Evolutionary conservation across 2,113 vertebrate genomes (phyloP).

Genomic region (Bambusicola thoracicus): DNA sequence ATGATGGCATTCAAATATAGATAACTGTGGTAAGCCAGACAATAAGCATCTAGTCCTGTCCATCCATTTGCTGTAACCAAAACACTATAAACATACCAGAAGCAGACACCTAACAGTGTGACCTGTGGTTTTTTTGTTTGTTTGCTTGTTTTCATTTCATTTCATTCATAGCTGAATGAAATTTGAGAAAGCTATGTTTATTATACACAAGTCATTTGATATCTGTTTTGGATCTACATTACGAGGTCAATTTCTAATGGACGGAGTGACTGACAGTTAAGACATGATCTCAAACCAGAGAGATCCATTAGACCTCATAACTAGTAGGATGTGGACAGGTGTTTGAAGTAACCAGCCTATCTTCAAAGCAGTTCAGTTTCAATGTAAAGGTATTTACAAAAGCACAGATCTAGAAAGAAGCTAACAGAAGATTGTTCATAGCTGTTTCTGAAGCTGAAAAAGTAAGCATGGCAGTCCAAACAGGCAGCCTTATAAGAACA

Average conservation of each 20-base stretch:
- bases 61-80: not conserved
- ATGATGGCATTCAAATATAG: not conserved
- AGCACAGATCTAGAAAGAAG: not conserved
- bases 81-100: not conserved
- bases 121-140: not conserved
- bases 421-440: not conserved
- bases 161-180: conserved; percentile 11
- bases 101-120: not conserved
- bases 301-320: not conserved
- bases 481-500: not conserved
- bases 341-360: not conserved
- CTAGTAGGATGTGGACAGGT: not conserved
- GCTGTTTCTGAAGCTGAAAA: not conserved
- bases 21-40: not conserved
- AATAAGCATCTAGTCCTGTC: not conserved
- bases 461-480: not conserved
- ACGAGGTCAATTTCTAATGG: conserved; percentile 38
- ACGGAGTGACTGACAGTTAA: not conserved
- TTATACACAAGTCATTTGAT: conserved; percentile 37
- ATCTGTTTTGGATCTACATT: not conserved
- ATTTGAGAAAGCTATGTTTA: conserved; percentile 35
- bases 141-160: not conserved
- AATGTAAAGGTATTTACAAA: not conserved
- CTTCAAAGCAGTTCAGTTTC: not conserved
- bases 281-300: not conserved